phyloP scores from a whole-genome alignment of 2,797 vertebrate species.

The Basileuterus tristriatus region DNA sequence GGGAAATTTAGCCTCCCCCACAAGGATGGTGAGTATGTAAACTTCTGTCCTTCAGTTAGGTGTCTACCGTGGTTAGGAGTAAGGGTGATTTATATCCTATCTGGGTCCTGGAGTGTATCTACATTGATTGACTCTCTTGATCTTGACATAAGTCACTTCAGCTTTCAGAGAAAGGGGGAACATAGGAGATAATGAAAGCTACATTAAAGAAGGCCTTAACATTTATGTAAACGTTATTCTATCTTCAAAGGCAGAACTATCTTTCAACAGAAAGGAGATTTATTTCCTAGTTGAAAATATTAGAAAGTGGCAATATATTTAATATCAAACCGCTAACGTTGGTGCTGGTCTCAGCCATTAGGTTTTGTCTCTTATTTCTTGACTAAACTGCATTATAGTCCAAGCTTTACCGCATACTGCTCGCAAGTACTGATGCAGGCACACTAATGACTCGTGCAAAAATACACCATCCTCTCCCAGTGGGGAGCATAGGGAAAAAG shows the following conservation, averaged over 20 bases:
- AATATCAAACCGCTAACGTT: neutral
- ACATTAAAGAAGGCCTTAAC: slow-evolving; percentile 74
- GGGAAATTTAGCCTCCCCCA: slow-evolving; percentile 78
- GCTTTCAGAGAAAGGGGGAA: slow-evolving; percentile 65
- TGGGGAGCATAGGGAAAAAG: neutral
- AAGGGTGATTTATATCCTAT: slow-evolving; percentile 79
- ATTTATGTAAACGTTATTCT: slow-evolving; percentile 77
- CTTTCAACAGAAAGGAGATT: slow-evolving; percentile 52
- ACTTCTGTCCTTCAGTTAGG: slow-evolving; percentile 56
- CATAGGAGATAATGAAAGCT: slow-evolving; percentile 78
- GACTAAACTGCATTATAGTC: neutral
- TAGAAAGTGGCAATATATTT: slow-evolving; percentile 12
- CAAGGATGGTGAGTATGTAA: slow-evolving; percentile 62
- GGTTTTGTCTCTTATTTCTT: neutral
- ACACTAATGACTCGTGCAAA: neutral
- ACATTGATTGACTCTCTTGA: slow-evolving; percentile 80
- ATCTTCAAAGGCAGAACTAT: slow-evolving; percentile 79
- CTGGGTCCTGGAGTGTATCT: slow-evolving; percentile 80
- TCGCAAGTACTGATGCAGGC: neutral
- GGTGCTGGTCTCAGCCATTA: neutral
- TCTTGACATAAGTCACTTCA: slow-evolving; percentile 81
- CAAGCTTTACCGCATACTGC: neutral
- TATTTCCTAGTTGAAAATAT: slow-evolving; percentile 65
- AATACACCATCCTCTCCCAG: neutral
- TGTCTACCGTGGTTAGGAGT: slow-evolving; percentile 68